Base-by-base conservation (phyloP, 1,140 invertebrate genomes). In the Drosophila oshimai region DNA sequence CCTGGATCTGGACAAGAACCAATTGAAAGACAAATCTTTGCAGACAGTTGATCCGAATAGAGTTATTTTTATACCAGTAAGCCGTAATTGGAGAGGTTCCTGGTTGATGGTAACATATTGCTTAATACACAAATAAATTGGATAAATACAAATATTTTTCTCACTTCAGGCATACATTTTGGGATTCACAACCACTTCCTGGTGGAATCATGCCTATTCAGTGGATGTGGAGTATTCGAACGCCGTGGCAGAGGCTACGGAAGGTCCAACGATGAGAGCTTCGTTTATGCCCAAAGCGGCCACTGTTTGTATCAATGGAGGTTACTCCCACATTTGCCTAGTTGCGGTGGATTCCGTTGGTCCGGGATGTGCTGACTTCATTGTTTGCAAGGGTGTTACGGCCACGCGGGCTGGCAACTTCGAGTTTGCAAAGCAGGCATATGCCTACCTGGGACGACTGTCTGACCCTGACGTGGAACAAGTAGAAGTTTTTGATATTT, bases 121-220 rank as follows among this genome's bases (percentile, higher is more conserved):
- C n/a, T n/a, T n/a, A n/a, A n/a, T n/a, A n/a, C n/a, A n/a, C n/a
- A n/a, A n/a, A n/a, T n/a, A n/a, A n/a, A n/a, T n/a, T n/a, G n/a
- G n/a, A n/a, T n/a, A n/a, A n/a, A n/a, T n/a, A n/a, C n/a, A n/a
- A n/a, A n/a, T n/a, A n/a, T n/a, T n/a, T n/a, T n/a, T n/a, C n/a
- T n/a, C n/a, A n/a, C n/a, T n/a, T n/a, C n/a, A n/a, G n/a, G n/a
- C 41, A 12, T 42, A 42, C 41, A 42, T 42, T 42, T 20, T 42
- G n/a, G 22, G 41, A 22, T 42, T 42, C 5, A 42, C 41, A 1
- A 22, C 4, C 41, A 42, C 41, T 6, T 13, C 6, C 6, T 42
- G 18, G 41, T 42, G 41, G 41, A 42, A 42, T 9, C 2, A 13
- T 12, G 18, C 41, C 41, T 42, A 42, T 13, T 12, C 41, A 4